phyloP scores from a whole-genome alignment of 1,140 invertebrate species.

The Pogonognathellus flavescens region DNA sequence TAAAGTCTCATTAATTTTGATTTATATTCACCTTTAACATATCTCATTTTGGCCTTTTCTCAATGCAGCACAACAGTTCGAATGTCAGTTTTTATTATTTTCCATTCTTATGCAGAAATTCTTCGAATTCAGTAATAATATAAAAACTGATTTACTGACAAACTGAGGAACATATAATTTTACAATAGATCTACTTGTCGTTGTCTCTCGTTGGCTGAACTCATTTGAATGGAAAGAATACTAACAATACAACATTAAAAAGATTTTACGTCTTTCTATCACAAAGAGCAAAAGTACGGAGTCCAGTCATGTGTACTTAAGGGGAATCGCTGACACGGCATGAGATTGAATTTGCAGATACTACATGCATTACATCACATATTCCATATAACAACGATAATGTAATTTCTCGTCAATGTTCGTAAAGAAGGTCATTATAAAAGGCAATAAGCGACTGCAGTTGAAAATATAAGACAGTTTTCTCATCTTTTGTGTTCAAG shows the following conservation, averaged over 20 bases:
- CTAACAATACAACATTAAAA: constrained; percentile 37
- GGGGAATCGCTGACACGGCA: not conserved
- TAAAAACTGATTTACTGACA: not conserved
- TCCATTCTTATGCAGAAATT: not conserved
- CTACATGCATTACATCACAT: not conserved
- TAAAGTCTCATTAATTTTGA: constrained; percentile 17
- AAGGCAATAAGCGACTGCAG: not conserved
- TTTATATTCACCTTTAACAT: constrained; percentile 5
- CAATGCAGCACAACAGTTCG: not conserved
- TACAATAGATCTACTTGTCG: not conserved
- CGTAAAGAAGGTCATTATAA: not conserved
- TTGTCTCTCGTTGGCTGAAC: not conserved
- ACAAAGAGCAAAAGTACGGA: constrained; percentile 17
- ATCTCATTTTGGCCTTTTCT: not conserved
- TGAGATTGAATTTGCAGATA: not conserved
- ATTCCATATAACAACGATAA: not conserved
- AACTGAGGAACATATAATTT: not conserved
- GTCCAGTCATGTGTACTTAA: not conserved
- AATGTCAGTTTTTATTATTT: not conserved
- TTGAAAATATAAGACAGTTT: not conserved
- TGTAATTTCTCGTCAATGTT: constrained; percentile 11
- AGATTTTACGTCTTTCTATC: constrained; percentile 27
- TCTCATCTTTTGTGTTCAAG: too few relatives aligned
- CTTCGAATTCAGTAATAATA: not conserved
- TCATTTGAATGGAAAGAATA: constrained; percentile 19